Conservation (phyloP, 2,888 invertebrate species). For the Neoaliturus tenellus region DNA sequence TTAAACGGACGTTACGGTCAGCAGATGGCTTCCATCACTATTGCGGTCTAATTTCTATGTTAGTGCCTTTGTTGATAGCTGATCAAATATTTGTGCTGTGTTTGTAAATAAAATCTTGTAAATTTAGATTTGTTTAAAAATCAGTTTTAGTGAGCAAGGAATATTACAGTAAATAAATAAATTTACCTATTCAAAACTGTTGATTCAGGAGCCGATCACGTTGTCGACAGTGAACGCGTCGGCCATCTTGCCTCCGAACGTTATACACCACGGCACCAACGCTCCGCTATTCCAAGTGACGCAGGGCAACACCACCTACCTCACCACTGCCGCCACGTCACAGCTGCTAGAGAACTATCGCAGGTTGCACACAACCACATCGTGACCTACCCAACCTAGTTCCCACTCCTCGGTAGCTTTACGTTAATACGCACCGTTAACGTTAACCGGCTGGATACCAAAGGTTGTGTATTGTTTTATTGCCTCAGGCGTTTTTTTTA, state of each 20-base stretch:
- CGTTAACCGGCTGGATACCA: not conserved
- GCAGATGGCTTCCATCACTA: too few species aligned
- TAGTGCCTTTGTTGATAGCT: too few species aligned
- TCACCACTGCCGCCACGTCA: slow-evolving; percentile 43
- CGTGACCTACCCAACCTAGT: slow-evolving; percentile 29
- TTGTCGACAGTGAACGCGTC: slow-evolving; percentile 53
- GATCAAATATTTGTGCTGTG: too few species aligned
- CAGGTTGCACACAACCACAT: slow-evolving; percentile 37
- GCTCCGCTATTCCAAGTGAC: slow-evolving; percentile 51
- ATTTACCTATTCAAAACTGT: too few species aligned
- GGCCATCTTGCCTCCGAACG: slow-evolving; percentile 54
- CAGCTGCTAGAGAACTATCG: slow-evolving; percentile 53
- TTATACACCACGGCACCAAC: slow-evolving; percentile 45
- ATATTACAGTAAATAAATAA: too few species aligned
- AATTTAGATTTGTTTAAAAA: too few species aligned
- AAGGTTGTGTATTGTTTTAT: not conserved
- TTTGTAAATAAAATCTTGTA: too few species aligned
- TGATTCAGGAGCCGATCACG: slow-evolving; percentile 23
- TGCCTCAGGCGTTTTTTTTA: too few species aligned
- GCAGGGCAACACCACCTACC: slow-evolving; percentile 46
- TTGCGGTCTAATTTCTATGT: too few species aligned
- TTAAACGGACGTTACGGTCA: too few species aligned
- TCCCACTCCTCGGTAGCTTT: not conserved
- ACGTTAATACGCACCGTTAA: too few species aligned
- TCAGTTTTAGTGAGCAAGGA: too few species aligned